These are phyloP conservation scores for Belonocnema kinseyi DNA, from an alignment of 1,140 invertebrate species.

Conservation along the genomic window DNA sequence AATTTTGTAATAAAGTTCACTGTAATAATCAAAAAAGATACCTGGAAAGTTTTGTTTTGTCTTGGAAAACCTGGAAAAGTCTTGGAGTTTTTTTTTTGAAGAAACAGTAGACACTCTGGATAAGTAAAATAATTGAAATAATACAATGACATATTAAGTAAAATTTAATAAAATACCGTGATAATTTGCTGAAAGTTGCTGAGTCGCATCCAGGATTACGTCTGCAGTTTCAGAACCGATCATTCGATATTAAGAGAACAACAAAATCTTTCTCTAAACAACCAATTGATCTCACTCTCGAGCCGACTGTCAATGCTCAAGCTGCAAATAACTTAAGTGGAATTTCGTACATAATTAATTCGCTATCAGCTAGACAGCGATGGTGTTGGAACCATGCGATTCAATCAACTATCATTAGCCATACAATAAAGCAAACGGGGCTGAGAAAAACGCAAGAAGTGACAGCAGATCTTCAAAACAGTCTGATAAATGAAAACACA, in stretches of 20 bases:
- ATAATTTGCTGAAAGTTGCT: conserved; percentile 47
- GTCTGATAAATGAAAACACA: conserved; percentile 21
- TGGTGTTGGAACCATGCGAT: conserved; percentile 18
- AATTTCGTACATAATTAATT: background rate
- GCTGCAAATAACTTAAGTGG: conserved; percentile 12
- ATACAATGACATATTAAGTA: too few species aligned
- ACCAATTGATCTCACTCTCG: conserved; percentile 20
- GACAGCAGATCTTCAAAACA: conserved; percentile 33
- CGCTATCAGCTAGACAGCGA: background rate
- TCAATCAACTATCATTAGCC: conserved; percentile 24
- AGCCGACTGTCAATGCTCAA: conserved; percentile 29
- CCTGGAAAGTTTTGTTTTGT: too few species aligned
- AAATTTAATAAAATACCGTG: conserved; percentile 37
- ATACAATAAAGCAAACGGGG: conserved; percentile 31
- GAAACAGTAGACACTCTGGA: too few species aligned
- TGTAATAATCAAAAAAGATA: too few species aligned
- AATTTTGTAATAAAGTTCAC: too few species aligned
- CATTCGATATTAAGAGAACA: conserved; percentile 40
- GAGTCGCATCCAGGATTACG: conserved; percentile 55
- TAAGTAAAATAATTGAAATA: too few species aligned
- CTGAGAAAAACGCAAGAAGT: conserved; percentile 36
- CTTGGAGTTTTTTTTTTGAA: too few species aligned
- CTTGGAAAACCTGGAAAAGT: too few species aligned
- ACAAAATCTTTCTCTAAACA: background rate
- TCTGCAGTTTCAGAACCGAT: conserved; percentile 48